phyloP scores from a whole-genome alignment of 2,797 vertebrate species.

The Anguilla pacifica region DNA sequence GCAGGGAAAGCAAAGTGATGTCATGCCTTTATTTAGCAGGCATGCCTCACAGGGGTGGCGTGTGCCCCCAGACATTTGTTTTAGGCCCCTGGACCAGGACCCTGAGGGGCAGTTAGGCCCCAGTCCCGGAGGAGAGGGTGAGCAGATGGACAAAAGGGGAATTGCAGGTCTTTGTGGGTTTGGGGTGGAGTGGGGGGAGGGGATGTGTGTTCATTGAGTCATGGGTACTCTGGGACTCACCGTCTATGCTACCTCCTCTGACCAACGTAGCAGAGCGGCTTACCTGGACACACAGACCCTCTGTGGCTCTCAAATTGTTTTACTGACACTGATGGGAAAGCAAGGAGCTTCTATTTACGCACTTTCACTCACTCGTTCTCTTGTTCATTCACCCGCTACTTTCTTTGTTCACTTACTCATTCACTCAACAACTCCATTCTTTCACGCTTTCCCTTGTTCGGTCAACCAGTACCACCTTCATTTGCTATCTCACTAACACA shows the following conservation, averaged over 20 bases:
- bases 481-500: background rate
- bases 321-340: background rate
- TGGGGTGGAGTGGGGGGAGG: background rate
- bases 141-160: background rate
- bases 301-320: background rate
- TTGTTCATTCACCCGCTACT: background rate
- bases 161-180: background rate
- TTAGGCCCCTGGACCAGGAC: background rate
- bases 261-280: background rate
- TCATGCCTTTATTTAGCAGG: conserved; percentile 9
- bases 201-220: background rate
- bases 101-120: background rate
- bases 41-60: background rate
- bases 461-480: background rate
- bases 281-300: background rate
- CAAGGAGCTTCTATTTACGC: background rate
- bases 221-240: background rate
- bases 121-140: background rate
- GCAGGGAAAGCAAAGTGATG: background rate
- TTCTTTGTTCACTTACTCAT: background rate
- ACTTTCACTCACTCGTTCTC: background rate
- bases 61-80: background rate
- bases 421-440: background rate
- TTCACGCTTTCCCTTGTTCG: background rate
- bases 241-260: background rate